These are phyloP conservation scores for Montipora cactus DNA, from an alignment of 64 coral and sea anemone species.

Conservation along the genomic window DNA sequence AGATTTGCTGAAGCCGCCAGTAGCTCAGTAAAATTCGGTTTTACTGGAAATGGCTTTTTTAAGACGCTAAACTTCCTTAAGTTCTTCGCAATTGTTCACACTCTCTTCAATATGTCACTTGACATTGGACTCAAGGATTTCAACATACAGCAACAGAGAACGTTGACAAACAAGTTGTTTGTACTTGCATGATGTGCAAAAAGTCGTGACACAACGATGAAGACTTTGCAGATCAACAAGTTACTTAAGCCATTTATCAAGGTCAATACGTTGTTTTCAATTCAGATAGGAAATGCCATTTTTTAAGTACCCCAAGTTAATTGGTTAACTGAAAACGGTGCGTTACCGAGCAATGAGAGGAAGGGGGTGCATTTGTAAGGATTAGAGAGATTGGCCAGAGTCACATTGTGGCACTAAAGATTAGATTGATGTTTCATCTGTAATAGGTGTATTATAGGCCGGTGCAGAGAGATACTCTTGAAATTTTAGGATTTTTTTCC, in stretches of 20 bases:
- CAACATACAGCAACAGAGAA: neutral
- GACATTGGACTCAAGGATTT: neutral
- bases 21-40: too few relatives aligned
- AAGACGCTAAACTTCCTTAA: neutral
- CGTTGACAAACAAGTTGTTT: neutral
- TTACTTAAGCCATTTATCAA: slow-evolving; percentile 50
- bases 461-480: too few relatives aligned
- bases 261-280: slow-evolving; percentile 13
- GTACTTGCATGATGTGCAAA: slow-evolving; percentile 21
- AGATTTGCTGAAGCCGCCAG: neutral
- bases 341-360: too few relatives aligned
- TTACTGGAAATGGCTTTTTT: neutral
- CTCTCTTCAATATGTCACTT: neutral
- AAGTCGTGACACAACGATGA: neutral
- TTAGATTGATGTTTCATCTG: neutral
- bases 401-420: neutral
- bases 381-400: neutral
- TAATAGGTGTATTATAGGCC: neutral
- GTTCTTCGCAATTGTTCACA: neutral
- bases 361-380: neutral
- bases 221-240: slow-evolving; percentile 36
- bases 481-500: neutral
- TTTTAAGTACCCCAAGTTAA: neutral
- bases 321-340: neutral
- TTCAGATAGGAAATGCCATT: slow-evolving; percentile 21